Conservation (phyloP, 2,888 invertebrate genomes). For the Thysanoteuthis rhombus region DNA sequence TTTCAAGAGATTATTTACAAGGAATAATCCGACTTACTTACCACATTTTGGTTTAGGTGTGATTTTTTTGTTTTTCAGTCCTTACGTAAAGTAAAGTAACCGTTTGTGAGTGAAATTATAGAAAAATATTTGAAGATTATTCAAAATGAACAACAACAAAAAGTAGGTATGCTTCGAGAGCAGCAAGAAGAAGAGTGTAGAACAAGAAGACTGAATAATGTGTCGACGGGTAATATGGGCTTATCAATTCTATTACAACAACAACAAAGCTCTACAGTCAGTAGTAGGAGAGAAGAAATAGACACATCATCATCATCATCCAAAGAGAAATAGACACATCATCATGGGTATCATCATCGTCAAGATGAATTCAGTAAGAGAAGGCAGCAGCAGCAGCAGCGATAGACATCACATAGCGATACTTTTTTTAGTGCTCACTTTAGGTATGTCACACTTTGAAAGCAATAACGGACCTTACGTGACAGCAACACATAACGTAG, state of each 20-base stretch:
- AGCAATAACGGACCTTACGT: background rate
- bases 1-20: background rate
- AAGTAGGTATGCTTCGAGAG: background rate
- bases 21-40: background rate
- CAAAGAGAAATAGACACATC: background rate
- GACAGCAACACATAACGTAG: background rate
- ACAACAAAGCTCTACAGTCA: conserved; percentile 12
- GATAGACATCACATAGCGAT: background rate
- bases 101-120: background rate
- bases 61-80: background rate
- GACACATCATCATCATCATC: background rate
- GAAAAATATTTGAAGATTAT: background rate
- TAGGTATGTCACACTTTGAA: background rate
- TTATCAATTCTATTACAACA: background rate
- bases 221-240: background rate
- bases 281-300: background rate
- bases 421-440: background rate
- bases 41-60: background rate
- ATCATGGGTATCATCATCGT: background rate
- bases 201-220: background rate
- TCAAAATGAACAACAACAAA: background rate
- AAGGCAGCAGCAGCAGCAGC: background rate
- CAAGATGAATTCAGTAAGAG: background rate
- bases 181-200: background rate
- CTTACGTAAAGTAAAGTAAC: no score